Evolutionary conservation across 1,140 invertebrate genomes (phyloP), one percentile per base, ranked within the genome.

Genomic region (Mya arenaria): DNA sequence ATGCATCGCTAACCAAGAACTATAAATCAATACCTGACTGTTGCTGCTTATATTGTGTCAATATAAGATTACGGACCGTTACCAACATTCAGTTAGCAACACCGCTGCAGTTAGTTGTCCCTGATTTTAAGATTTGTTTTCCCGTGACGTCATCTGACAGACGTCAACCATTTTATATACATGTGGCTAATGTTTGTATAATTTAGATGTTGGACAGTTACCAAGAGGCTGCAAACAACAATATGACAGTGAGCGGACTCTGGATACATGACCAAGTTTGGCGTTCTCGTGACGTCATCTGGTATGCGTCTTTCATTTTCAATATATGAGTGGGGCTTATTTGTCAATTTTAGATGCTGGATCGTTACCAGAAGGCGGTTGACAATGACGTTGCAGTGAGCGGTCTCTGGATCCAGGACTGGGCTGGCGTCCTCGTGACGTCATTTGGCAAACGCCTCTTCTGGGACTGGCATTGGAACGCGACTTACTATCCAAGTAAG

Each of bases 181-280:
- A n/a, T n/a, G n/a, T n/a, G n/a, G n/a, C n/a, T n/a, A n/a, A n/a
- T n/a, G n/a, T n/a, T n/a, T n/a, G n/a, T n/a, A n/a, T n/a, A 30
- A 69, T 80, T 1, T 55, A 90, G 90, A 92, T 93, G 90, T 32
- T 92, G 34, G 44, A 84, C 48, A 84, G 87, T 28, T 86, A 90
- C 36, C 25, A 88, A 19, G 30, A 84, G 52, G 91, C 91, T 23
- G 73, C 86, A 65, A 83, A 82, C 0, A 80, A 86, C 28, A 89
- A 89, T 15, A 87, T 92, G 2, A 73, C 86, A 10, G 86, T 93
- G 0, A 86, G 84, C 77, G 92, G 88, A n/a, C 69, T 93, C 13
- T 93, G 93, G 93, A 93, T 93, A 37, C 93, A 93, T 84, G 93
- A 93, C 80, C 93, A 93, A 93, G 90, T 90, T n/a, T 5, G 93